Base-by-base conservation (phyloP, 2,797 vertebrate genomes). In the Enteromius viviparus region DNA sequence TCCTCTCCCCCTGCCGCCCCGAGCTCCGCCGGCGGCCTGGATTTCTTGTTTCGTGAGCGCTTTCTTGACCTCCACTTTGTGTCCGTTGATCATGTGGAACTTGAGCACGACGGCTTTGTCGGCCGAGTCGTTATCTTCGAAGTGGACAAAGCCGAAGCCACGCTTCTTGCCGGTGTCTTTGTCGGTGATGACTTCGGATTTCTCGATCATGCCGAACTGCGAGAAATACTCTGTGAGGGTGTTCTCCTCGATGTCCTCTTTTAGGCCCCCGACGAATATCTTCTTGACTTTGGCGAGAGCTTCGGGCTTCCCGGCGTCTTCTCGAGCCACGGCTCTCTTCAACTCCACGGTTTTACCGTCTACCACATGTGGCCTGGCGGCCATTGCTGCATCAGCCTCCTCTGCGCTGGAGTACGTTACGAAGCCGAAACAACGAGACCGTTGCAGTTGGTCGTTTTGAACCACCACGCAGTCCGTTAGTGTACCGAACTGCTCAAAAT, bases 231-330 rank as follows among this genome's bases (percentile, higher is more conserved):
- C 92, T 23, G 93, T 91, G 85, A 96, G 92, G 89, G 96, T 93
- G 79, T 92, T 92, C 84, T 96, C 95, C 23, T 91, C 94, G 65
- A 96, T 92, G 84, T 96, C 95, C 71, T 95, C 95, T 77, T 96
- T 96, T 6, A 96, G 92, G 69, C 96, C 96, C 0, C 96, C 96
- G 66, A 96, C 93, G 76, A 96, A 96, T 71, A 96, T 95, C 90
- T 96, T 96, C 94, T 96, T 96, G 85, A 96, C 95, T 87, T 96
- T 96, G 3, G 95, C 95, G 89, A 96, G 95, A 10, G 95, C 95
- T 9, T 95, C 96, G 15, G 96, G 96, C 55, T 92, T 94, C 55
- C 94, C 95, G 70, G 95, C 96, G 89, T 96, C 96, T 92, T 96
- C 96, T 62, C 95, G 94, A 81, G 95, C 96, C 88, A 96, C 95